phyloP scores from a whole-genome alignment of 2,797 vertebrate species.

The Myoxocephalus aenaeus region DNA sequence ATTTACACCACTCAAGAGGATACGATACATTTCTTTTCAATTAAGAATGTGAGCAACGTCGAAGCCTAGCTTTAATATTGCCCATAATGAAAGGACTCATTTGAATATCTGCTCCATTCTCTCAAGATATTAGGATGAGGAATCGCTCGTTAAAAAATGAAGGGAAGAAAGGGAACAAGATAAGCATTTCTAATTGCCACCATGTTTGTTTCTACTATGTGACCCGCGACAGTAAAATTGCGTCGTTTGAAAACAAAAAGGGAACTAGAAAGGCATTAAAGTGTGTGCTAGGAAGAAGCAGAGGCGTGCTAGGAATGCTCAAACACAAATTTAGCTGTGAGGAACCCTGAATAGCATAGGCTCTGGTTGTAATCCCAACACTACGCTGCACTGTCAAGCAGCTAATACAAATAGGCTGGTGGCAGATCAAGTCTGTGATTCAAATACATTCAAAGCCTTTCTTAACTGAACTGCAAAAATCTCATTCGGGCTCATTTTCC shows the following conservation, averaged over 20 bases:
- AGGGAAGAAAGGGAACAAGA: slow-evolving; percentile 62
- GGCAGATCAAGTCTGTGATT: slow-evolving; percentile 85
- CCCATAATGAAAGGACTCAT: slow-evolving; percentile 83
- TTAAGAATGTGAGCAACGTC: slow-evolving; percentile 79
- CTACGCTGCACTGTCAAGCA: slow-evolving; percentile 84
- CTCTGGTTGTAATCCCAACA: slow-evolving; percentile 83
- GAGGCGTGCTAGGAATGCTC: slow-evolving; percentile 75
- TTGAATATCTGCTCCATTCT: slow-evolving; percentile 81
- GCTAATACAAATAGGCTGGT: slow-evolving; percentile 87
- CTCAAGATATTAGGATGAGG: slow-evolving; percentile 78
- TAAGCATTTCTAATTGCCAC: slow-evolving; percentile 82
- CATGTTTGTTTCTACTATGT: slow-evolving; percentile 83
- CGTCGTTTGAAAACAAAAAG: slow-evolving; percentile 71
- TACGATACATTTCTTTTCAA: slow-evolving; percentile 83
- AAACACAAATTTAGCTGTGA: slow-evolving; percentile 77
- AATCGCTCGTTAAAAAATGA: slow-evolving; percentile 74
- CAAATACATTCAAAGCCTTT: slow-evolving; percentile 84
- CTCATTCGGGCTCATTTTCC: slow-evolving; percentile 75
- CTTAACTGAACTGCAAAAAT: slow-evolving; percentile 83
- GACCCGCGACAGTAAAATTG: slow-evolving; percentile 76
- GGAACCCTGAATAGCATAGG: slow-evolving; percentile 81
- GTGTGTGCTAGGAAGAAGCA: slow-evolving; percentile 62
- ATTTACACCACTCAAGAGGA: slow-evolving; percentile 84
- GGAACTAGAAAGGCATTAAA: slow-evolving; percentile 69
- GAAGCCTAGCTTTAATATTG: slow-evolving; percentile 76